Evolutionary conservation across 2,797 vertebrate species (phyloP).

Genomic region (Melanotaenia maccullochi): DNA sequence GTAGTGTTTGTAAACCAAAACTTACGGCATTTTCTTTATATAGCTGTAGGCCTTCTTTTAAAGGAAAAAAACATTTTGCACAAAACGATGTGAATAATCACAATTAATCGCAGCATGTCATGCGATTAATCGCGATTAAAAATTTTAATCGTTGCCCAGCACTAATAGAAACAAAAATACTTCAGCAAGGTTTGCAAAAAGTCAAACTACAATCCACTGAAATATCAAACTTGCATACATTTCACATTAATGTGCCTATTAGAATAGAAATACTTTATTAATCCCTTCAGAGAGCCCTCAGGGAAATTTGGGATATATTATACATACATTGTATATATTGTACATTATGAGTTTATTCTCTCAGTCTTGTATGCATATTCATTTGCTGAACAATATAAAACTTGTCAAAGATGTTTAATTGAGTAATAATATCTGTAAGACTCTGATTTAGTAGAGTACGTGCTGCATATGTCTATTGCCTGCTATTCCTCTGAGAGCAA

Average conservation of each 20-base stretch:
- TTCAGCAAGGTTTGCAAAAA: neutral
- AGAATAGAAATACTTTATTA: too few relatives aligned
- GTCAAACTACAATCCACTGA: slow-evolving; percentile 5
- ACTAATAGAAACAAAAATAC: neutral
- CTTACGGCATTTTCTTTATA: too few relatives aligned
- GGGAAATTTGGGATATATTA: too few relatives aligned
- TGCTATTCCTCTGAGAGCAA: slow-evolving; percentile 63
- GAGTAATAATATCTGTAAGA: slow-evolving; percentile 41
- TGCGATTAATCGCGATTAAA: too few relatives aligned
- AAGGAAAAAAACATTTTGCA: too few relatives aligned
- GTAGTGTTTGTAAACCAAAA: too few relatives aligned
- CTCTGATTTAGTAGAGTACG: slow-evolving; percentile 54
- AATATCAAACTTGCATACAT: slow-evolving; percentile 4
- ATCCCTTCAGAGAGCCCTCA: too few relatives aligned
- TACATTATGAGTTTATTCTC: slow-evolving; percentile 32
- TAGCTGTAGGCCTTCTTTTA: too few relatives aligned
- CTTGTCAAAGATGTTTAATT: slow-evolving; percentile 53
- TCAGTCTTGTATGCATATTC: slow-evolving; percentile 8
- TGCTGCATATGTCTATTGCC: slow-evolving; percentile 45
- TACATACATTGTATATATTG: too few relatives aligned
- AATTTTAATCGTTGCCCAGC: too few relatives aligned
- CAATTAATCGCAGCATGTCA: too few relatives aligned
- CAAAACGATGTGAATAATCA: too few relatives aligned
- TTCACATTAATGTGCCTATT: slow-evolving; percentile 1
- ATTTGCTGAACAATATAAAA: slow-evolving; percentile 26